These are phyloP conservation scores for Hartigia nigra DNA, from an alignment of 2,888 invertebrate genomes.

Conservation along the genomic window DNA sequence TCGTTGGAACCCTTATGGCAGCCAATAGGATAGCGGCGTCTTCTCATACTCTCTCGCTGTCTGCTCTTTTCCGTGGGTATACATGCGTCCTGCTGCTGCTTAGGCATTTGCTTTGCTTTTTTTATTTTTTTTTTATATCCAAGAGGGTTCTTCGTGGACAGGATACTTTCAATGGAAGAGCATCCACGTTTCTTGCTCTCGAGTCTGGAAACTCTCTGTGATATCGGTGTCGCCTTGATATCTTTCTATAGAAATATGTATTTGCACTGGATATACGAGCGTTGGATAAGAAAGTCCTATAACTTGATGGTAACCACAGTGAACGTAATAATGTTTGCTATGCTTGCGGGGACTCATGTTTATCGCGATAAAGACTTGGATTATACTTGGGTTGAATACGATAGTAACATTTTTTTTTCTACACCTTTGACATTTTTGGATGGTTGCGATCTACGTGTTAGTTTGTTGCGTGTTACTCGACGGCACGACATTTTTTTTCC, in stretches of 20 bases:
- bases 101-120: not conserved
- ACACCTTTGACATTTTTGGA: not conserved
- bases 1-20: slow-evolving; percentile 29
- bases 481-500: not conserved
- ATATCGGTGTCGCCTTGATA: not conserved
- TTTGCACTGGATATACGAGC: not conserved
- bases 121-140: not conserved
- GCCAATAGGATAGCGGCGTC: not conserved
- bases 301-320: not conserved
- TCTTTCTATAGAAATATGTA: not conserved
- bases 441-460: not conserved
- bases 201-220: not conserved
- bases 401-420: not conserved
- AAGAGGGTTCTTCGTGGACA: not conserved
- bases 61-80: not conserved
- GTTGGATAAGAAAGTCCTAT: not conserved
- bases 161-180: not conserved
- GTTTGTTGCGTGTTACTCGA: not conserved
- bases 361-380: not conserved
- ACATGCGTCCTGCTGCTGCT: not conserved
- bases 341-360: not conserved
- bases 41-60: not conserved
- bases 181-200: not conserved
- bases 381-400: not conserved
- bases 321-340: not conserved